Base-by-base conservation (phyloP, 2,888 invertebrate genomes). In the Tiliacea citrago region DNA sequence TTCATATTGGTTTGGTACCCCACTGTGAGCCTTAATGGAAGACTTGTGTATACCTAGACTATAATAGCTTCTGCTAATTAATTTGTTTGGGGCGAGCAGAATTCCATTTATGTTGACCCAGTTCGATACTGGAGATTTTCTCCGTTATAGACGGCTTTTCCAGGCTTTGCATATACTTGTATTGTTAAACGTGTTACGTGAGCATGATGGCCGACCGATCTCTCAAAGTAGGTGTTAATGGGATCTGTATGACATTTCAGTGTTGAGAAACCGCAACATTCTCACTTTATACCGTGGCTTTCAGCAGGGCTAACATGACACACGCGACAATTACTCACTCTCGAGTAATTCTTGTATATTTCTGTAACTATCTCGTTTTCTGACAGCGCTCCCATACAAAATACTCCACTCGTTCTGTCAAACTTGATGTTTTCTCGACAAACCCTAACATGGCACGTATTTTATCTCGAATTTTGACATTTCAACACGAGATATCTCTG, bases 11-110 rank as follows among this genome's bases (percentile, higher is more conserved):
- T 72, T 35, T 49, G 9, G 68, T 53, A 61, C 45, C 76, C 62
- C 67, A 29, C 68, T 69, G 81, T 13, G 81, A 62, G 53, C 53
- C n/a, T 60, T 65, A 65, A 73, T 75, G 76, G 68, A 72, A 81
- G 29, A 47, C 65, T 24, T 39, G 24, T 65, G 47, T 70, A n/a
- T 68, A 62, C 49, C 21, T 68, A 68, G 9, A 49, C 24, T 45
- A n/a, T 53, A 42, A 57, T 13, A 39, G 24, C 63, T 39, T 42
- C 39, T 58, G 47, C 18, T 55, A 68, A 79, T 79, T 60, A 66
- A 71, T 71, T 81, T 24, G 71, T 68, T 70, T 65, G 58, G 55
- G 72, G 18, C 35, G 29, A 18, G 18, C 53, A 71, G 70, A 66
- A 74, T 65, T 60, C 35, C 35, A 79, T 79, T 73, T 60, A 53